Evolutionary conservation across 2,113 vertebrate species (phyloP), one percentile per base, ranked within the genome.

Genomic region (Patagioenas fasciata): DNA sequence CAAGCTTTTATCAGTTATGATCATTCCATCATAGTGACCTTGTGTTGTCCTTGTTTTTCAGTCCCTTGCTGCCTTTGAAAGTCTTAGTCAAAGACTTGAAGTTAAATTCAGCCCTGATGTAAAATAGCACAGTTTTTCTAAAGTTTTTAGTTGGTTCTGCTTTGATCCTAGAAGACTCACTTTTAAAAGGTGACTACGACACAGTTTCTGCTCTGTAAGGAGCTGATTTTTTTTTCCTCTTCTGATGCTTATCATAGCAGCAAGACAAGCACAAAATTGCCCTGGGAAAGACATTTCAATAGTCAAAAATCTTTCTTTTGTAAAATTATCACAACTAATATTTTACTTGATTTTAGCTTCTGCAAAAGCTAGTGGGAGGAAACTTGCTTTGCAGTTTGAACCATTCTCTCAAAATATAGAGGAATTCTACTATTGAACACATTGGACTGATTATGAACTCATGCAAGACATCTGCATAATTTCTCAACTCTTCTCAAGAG

Each of bases 71-170:
- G 83, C 92, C 79, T 96, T 97, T 93, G 51, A 91, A 95, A 93
- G 48, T 80, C 83, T 95, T 58, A 88, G 70, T 53, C 40, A 88
- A 94, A 95, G 92, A 85, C 82, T 67, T 94, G 32, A 54, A 94
- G 80, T 93, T 96, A 93, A 96, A 97, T 97, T 95, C 95, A 93
- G 91, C 70, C 82, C 77, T 80, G 69, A 94, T 97, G 95, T 97
- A 97, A 96, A 94, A 96, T 85, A 91, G 91, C 42, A 81, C 53
- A 69, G n/a, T 93, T 93, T 93, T 94, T 95, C 77, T 94, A 86
- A 93, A 86, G 91, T 92, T 91, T 95, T 93, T 93, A 56, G 81
- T 80, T 20, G 67, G 79, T 85, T 89, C 80, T 83, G 40, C 89
- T 97, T 97, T 96, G 87, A 95, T 95, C 85, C 83, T 78, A 38